Evolutionary conservation across 2,113 vertebrate species (phyloP).

Genomic region (Perccottus glenii): DNA sequence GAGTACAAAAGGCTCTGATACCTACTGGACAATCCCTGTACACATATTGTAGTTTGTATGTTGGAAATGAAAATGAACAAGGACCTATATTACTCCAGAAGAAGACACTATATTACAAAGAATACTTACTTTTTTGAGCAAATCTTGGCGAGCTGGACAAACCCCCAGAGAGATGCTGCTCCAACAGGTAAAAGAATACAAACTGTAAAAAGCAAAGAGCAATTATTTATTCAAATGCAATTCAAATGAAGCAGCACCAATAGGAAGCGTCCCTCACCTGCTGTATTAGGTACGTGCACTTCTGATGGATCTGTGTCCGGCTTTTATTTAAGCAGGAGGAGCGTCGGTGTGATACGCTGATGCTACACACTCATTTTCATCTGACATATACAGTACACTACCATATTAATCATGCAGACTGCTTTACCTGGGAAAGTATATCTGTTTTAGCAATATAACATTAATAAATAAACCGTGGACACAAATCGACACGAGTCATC

Average conservation of each 20-base stretch:
- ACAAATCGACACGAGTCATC: too few relatives aligned
- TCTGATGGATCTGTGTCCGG: neutral
- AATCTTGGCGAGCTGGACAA: neutral
- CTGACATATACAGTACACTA: neutral
- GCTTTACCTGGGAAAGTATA: too few relatives aligned
- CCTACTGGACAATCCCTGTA: too few relatives aligned
- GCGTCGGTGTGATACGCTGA: constrained; percentile 6
- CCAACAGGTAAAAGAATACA: constrained; percentile 3
- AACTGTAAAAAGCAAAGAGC: neutral
- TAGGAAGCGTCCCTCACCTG: constrained; percentile 18
- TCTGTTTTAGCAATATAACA: too few relatives aligned
- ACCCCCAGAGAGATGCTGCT: neutral
- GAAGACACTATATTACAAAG: too few relatives aligned
- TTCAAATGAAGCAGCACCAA: too few relatives aligned
- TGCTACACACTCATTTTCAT: constrained; percentile 3
- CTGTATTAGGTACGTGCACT: neutral
- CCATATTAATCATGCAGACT: too few relatives aligned
- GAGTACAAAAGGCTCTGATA: too few relatives aligned
- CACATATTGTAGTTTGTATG: too few relatives aligned
- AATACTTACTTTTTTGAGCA: constrained; percentile 17
- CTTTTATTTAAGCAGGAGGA: constrained; percentile 33
- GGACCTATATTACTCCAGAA: too few relatives aligned
- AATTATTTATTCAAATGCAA: neutral
- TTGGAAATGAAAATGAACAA: too few relatives aligned
- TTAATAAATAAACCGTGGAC: too few relatives aligned